phyloP scores from a whole-genome alignment of 2,113 vertebrate species.

The Cephalopterus ornatus region DNA sequence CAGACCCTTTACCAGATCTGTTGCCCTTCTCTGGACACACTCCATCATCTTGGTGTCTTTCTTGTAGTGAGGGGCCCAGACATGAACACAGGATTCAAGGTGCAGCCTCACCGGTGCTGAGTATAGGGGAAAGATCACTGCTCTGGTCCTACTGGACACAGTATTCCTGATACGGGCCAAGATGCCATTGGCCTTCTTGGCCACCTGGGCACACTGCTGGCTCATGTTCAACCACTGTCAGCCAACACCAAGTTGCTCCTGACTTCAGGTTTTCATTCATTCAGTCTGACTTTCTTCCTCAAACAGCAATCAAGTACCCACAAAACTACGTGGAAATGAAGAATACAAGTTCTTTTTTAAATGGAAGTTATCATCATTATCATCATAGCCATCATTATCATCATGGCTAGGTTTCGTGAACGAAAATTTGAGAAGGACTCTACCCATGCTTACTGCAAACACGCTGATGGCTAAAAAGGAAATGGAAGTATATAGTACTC shows the following conservation, averaged over 20 bases:
- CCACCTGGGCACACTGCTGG: background rate
- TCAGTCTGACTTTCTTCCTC: background rate
- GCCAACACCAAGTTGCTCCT: background rate
- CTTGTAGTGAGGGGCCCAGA: background rate
- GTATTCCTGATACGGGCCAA: background rate
- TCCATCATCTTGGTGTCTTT: background rate
- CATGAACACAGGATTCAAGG: background rate
- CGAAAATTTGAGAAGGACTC: too few species aligned
- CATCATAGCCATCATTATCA: too few species aligned
- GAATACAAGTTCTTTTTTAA: rapidly evolving
- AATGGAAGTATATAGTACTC: background rate
- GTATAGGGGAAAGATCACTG: background rate
- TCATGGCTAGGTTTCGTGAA: too few species aligned
- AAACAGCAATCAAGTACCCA: rapidly evolving
- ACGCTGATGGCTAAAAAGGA: too few species aligned
- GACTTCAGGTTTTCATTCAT: background rate
- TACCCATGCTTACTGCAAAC: too few species aligned
- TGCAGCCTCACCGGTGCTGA: rapidly evolving
- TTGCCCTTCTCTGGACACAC: background rate
- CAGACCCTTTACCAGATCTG: background rate
- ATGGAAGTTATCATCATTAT: too few species aligned
- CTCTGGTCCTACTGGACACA: background rate
- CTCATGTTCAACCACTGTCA: background rate
- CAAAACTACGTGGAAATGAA: background rate
- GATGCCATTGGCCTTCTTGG: background rate